These are phyloP conservation scores for Hystrix cristata DNA, from an alignment of 2,113 vertebrate genomes.

Conservation along the genomic window DNA sequence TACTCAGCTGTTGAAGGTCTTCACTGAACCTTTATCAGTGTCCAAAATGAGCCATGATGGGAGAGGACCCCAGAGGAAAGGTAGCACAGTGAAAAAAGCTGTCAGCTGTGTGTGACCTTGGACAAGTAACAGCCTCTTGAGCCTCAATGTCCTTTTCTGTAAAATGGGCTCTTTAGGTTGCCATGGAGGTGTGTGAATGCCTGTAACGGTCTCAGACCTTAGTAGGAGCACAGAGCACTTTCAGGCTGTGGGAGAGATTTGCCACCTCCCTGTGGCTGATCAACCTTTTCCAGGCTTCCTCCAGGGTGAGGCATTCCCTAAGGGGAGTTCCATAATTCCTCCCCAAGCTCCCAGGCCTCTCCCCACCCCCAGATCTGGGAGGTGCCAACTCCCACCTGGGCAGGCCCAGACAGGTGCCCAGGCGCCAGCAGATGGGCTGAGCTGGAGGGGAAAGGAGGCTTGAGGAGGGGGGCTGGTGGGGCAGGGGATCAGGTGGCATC, in stretches of 20 bases:
- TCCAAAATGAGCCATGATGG: not conserved
- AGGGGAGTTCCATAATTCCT: conserved; percentile 63
- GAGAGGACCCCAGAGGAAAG: not conserved
- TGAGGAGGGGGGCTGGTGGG: conserved; percentile 72
- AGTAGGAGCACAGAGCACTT: not conserved
- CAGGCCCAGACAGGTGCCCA: conserved; percentile 81
- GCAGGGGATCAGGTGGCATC: conserved; percentile 87
- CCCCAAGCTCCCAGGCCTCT: conserved; percentile 38
- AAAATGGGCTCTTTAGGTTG: conserved; percentile 49
- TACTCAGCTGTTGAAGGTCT: not conserved
- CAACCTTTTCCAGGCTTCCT: conserved; percentile 60
- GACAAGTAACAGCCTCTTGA: conserved; percentile 2
- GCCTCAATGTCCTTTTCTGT: conserved; percentile 38
- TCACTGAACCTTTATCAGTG: not conserved
- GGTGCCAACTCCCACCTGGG: conserved; percentile 83
- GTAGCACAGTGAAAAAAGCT: not conserved
- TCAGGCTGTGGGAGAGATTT: not conserved
- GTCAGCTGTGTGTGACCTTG: not conserved
- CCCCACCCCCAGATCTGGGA: conserved; percentile 67
- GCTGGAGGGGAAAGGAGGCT: conserved; percentile 79
- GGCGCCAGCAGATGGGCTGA: conserved; percentile 86
- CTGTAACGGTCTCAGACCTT: not conserved
- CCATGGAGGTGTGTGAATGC: not conserved
- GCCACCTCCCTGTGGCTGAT: conserved; percentile 42
- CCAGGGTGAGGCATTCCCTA: conserved; percentile 50